Conservation (phyloP, 2,113 vertebrate species). For the Cyrtonyx montezumae region DNA sequence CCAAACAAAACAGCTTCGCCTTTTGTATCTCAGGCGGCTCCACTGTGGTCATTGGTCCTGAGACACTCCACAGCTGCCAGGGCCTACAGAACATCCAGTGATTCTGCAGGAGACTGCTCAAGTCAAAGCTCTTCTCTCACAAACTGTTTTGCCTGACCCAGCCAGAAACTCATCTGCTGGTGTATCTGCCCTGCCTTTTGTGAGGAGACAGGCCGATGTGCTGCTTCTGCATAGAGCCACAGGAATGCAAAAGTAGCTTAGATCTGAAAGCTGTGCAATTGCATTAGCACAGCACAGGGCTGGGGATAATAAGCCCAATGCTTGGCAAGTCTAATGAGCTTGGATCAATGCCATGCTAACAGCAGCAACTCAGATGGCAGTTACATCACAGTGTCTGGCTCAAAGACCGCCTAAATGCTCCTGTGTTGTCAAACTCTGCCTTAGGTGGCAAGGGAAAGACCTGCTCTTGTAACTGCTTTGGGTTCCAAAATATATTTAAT, state of each 20-base stretch:
- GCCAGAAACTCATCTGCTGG: not conserved
- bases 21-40: not conserved
- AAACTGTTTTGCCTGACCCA: not conserved
- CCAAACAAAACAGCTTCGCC: not conserved
- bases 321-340: not conserved
- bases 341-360: not conserved
- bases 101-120: not conserved
- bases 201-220: not conserved
- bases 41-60: not conserved
- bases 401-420: accelerated
- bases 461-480: not conserved
- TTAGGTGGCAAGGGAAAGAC: not conserved
- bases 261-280: not conserved
- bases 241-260: not conserved
- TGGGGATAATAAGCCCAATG: not conserved
- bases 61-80: not conserved
- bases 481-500: not conserved
- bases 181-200: not conserved
- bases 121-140: not conserved
- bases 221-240: not conserved
- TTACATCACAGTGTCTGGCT: not conserved
- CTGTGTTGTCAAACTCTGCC: not conserved
- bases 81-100: not conserved
- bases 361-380: not conserved
- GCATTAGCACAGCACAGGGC: not conserved